Base-by-base conservation (phyloP, 2,888 invertebrate species). In the Drosophila mulleri region DNA sequence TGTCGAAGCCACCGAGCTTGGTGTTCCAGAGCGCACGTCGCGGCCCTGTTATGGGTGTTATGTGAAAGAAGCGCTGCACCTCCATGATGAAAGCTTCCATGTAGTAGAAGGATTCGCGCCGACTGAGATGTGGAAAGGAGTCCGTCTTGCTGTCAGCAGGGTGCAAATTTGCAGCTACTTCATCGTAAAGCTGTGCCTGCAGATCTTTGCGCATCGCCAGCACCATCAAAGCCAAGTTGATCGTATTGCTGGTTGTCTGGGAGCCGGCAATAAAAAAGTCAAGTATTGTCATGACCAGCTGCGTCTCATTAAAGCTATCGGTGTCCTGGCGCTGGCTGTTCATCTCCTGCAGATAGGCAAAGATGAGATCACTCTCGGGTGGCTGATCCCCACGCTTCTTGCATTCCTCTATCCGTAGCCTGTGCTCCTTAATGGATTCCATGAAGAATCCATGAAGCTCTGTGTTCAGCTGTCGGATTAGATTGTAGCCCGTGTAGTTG, bases 181-280 rank as follows among this genome's bases (percentile, higher is more conserved):
- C 94, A 0, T 92, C 83, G 41, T 94, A 94, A 1, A 95, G 92
- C 79, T 94, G 94, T 2, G 91, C 84, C 89, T 96, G 96, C 4
- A 95, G 90, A 12, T 95, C 94, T 50, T 94, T 94, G 69, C 94
- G 92, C 32, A 94, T 84, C 20, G 94, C 92, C 93, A 96, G 94
- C 77, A 94, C 93, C 82, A 96, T 92, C 54, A 96, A 92, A 0
- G 94, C 93, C 83, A 95, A 94, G 78, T 95, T 95, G 18, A 96
- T 90, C 0, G 95, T 95, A 42, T 93, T 94, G 67, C 95, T 94
- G 0, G 95, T 96, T 0, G 95, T 96, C 78, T 94, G 94, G 0
- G 94, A 94, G 3, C 96, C 96, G 7, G 95, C 96, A 81, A 96
- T 94, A 79, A 96, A 95, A 52, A 96, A 93, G 89, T 96, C 96